phyloP scores from a whole-genome alignment of 2,113 vertebrate genomes.

The Chaetops frenatus region DNA sequence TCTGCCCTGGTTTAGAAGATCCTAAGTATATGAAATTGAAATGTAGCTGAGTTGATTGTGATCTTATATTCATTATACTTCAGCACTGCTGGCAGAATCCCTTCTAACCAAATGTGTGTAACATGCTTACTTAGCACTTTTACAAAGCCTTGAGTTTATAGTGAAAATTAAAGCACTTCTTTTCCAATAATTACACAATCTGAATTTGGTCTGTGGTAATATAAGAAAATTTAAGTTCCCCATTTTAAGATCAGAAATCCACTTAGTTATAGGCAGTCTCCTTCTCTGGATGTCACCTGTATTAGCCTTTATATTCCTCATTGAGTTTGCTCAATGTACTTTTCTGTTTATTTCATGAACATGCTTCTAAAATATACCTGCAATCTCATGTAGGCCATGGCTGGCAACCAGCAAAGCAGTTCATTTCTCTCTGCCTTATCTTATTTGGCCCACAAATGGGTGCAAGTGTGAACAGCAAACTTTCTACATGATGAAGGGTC shows the following conservation, averaged over 20 bases:
- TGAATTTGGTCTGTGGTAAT: conserved; percentile 57
- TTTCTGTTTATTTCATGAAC: conserved; percentile 56
- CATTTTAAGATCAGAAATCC: conserved; percentile 74
- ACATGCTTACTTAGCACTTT: conserved; percentile 30
- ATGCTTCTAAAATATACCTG: conserved; percentile 59
- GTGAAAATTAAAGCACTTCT: conserved; percentile 27
- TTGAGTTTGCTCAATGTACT: conserved; percentile 64
- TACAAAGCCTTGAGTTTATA: conserved; percentile 28
- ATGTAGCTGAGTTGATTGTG: conserved; percentile 27
- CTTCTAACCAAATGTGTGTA: background rate
- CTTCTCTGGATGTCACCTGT: conserved; percentile 60
- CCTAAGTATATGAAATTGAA: conserved; percentile 21
- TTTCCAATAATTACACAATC: conserved; percentile 39
- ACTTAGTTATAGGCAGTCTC: conserved; percentile 74
- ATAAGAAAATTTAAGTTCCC: conserved; percentile 64
- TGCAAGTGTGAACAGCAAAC: conserved; percentile 45
- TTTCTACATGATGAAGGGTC: background rate
- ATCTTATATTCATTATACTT: conserved; percentile 51
- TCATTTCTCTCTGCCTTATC: conserved; percentile 71
- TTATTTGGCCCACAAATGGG: conserved; percentile 40
- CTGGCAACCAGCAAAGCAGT: conserved; percentile 43
- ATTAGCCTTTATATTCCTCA: conserved; percentile 72
- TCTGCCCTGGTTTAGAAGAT: conserved; percentile 39
- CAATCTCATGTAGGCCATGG: conserved; percentile 35
- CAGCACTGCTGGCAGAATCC: conserved; percentile 26